A percentile compares a stretch with the other conserved stretches of the same genome.
Evolutionary conservation across 2,888 invertebrate genomes (phyloP).

Genomic region (Drosophila gaucha): DNA sequence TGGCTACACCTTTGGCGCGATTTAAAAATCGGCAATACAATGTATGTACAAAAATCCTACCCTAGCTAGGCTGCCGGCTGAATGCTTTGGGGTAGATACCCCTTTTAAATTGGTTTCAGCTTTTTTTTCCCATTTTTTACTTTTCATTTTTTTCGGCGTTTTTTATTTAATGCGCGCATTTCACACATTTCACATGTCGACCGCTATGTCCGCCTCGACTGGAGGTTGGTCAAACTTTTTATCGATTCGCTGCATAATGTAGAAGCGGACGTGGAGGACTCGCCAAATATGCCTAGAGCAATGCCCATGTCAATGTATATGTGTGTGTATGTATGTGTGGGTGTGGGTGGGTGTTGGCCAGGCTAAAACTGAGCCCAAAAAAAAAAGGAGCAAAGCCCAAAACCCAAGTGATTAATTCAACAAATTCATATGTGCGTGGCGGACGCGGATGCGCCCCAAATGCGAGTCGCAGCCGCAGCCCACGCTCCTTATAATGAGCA

Average conservation of each 20-base stretch:
- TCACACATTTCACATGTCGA: conserved; percentile 79
- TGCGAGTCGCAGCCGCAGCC: conserved; percentile 7
- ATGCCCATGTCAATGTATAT: conserved; percentile 59
- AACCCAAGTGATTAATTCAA: conserved; percentile 80
- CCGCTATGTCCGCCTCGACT: conserved; percentile 57
- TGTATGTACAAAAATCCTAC: conserved; percentile 26
- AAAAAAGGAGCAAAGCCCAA: conserved; percentile 45
- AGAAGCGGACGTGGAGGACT: conserved; percentile 23
- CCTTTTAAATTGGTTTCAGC: conserved; percentile 28
- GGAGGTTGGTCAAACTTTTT: conserved; percentile 69
- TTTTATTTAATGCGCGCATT: conserved; percentile 80
- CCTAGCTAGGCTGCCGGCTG: conserved; percentile 18
- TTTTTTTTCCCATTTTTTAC: conserved; percentile 3
- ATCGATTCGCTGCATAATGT: conserved; percentile 75
- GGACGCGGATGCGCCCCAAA: conserved; percentile 12
- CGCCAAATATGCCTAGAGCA: conserved; percentile 71
- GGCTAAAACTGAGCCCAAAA: conserved; percentile 55
- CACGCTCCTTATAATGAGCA: conserved; percentile 42
- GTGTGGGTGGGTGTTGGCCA: conserved; percentile 2
- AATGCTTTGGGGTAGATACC: conserved; percentile 7
- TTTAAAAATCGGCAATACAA: conserved; percentile 42
- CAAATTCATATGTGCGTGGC: conserved; percentile 78
- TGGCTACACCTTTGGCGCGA: conserved; percentile 38
- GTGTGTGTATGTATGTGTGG: not conserved
- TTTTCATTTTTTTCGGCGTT: conserved; percentile 48